These are phyloP conservation scores for Hylomyscus alleni DNA, from an alignment of 2,797 vertebrate genomes.

Conservation along the genomic window DNA sequence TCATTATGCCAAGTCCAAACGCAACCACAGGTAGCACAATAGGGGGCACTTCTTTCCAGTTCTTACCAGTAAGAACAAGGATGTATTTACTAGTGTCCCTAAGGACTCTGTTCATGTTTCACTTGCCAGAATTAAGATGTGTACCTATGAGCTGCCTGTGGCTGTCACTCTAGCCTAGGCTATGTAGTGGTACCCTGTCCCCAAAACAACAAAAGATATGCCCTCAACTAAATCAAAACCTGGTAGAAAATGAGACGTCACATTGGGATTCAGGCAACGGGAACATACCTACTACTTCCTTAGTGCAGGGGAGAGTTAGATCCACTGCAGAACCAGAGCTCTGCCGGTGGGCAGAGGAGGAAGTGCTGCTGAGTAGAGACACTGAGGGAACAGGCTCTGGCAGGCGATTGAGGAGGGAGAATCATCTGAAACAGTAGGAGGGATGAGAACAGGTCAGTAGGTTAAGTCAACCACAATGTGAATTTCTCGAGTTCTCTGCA, in stretches of 20 bases:
- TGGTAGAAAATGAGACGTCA: not conserved
- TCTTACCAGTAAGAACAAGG: conserved; percentile 30
- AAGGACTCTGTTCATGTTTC: not conserved
- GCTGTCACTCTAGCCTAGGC: not conserved
- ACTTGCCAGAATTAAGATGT: conserved; percentile 25
- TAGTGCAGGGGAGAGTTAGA: not conserved
- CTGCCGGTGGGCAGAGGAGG: rapidly evolving
- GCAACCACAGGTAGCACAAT: not conserved
- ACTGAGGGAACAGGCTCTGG: not conserved
- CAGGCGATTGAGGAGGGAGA: not conserved
- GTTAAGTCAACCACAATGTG: not conserved
- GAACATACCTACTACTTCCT: not conserved
- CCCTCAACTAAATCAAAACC: not conserved
- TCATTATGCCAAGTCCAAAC: not conserved
- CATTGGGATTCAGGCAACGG: not conserved
- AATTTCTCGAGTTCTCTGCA: not conserved
- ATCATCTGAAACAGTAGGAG: not conserved
- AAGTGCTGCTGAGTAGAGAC: not conserved
- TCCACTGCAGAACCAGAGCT: not conserved
- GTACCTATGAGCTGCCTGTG: not conserved
- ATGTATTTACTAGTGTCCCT: not conserved
- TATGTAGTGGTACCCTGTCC: not conserved
- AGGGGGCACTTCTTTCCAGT: not conserved
- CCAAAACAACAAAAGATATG: not conserved
- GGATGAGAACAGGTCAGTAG: not conserved